phyloP scores from a whole-genome alignment of 2,888 invertebrate species.

The Dynastes hyllus region DNA sequence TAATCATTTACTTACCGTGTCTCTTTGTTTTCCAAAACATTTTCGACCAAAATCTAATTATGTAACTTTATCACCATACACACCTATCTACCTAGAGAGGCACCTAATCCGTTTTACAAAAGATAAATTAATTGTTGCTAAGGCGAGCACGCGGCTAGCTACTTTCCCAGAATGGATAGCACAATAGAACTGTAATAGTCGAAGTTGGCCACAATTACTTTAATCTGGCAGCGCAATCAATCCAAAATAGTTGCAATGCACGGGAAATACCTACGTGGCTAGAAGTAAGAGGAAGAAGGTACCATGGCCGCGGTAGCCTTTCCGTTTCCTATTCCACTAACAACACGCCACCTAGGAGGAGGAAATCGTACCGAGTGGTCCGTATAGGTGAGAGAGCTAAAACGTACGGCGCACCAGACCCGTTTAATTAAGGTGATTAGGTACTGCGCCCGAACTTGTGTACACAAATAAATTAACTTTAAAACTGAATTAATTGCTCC shows the following conservation, averaged over 20 bases:
- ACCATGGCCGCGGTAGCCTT: conserved; percentile 17
- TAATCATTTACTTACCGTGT: too few relatives aligned
- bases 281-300: conserved; percentile 43
- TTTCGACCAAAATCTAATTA: conserved; percentile 34
- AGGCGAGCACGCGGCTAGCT: conserved; percentile 41
- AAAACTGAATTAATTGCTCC: conserved; percentile 72
- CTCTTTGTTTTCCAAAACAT: neutral
- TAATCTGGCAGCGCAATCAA: conserved; percentile 68
- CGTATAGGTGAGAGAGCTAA: conserved; percentile 40
- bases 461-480: conserved; percentile 72
- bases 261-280: conserved; percentile 23
- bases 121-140: conserved; percentile 47
- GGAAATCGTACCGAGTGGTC: conserved; percentile 16
- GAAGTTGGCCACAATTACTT: conserved; percentile 70
- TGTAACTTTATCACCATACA: conserved; percentile 47
- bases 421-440: conserved; percentile 73
- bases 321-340: conserved; percentile 47
- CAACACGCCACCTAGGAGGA: conserved; percentile 6
- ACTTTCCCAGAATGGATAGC: conserved; percentile 65
- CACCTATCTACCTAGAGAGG: conserved; percentile 20
- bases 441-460: conserved; percentile 68
- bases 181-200: conserved; percentile 68
- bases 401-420: conserved; percentile 63
- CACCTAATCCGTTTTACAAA: conserved; percentile 24
- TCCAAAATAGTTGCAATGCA: conserved; percentile 59